A percentile compares a stretch with the other conserved stretches of the same genome.
Conservation (phyloP, 2,113 vertebrate genomes). For the Coturnix japonica region DNA sequence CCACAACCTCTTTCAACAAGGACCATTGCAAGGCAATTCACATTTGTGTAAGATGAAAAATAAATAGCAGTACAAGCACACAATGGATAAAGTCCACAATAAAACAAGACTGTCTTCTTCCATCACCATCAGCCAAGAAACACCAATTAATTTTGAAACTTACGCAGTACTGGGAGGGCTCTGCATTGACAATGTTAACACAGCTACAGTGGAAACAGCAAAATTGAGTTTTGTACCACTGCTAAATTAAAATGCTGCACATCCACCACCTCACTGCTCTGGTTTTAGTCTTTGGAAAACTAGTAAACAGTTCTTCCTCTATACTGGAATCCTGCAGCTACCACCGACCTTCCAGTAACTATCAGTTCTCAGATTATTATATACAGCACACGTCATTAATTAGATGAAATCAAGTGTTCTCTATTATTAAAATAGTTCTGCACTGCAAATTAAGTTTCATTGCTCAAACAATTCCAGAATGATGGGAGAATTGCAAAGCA, state of each 20-base stretch:
- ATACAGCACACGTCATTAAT: not conserved
- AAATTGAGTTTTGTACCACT: not conserved
- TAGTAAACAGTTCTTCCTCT: not conserved
- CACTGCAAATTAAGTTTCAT: not conserved
- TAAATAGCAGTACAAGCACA: not conserved
- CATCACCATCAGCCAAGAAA: not conserved
- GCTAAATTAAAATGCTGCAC: not conserved
- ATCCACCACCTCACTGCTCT: not conserved
- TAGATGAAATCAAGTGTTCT: not conserved
- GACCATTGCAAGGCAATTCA: not conserved
- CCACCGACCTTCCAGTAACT: not conserved
- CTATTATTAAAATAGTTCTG: not conserved
- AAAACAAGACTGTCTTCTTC: not conserved
- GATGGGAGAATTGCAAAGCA: not conserved
- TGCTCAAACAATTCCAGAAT: not conserved
- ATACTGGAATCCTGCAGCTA: not conserved
- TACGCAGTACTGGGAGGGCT: not conserved
- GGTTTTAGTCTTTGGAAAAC: not conserved
- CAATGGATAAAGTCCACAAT: not conserved
- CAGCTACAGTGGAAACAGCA: not conserved
- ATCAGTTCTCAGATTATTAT: not conserved
- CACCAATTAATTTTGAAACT: not conserved
- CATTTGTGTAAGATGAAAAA: not conserved
- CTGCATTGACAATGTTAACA: not conserved
- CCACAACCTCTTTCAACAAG: not conserved